Evolutionary conservation across 2,888 invertebrate species (phyloP), one percentile per base, ranked within the genome.

Genomic region (Hecatera dysodea): DNA sequence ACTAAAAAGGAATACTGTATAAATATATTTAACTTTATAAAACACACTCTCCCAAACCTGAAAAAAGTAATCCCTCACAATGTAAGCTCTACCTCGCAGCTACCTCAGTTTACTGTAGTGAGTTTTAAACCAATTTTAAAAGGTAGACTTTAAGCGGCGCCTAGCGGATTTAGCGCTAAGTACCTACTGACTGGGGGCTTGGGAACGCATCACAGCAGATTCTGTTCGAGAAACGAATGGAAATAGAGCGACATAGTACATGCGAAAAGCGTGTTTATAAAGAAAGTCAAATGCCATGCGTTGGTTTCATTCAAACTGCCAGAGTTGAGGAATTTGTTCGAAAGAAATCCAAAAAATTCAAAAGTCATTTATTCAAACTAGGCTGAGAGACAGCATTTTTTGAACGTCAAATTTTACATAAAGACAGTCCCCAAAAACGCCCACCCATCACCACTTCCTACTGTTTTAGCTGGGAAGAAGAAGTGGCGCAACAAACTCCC

Each of bases 101-200:
- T 0, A 29, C 27, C 9, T n/a, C 27, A 12, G 22, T 44, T 9
- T n/a, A 42, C 48, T 53, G 59, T n/a, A 53, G 48, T 48, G 50
- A 56, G 61, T 55, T 80, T 71, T 46, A 69, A 77, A 68, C 68
- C 64, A 62, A 80, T 76, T 77, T 83, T 46, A 77, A 83, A 83
- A 56, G 65, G 70, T 67, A 70, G 33, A 67, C 64, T 82, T 81
- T 80, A 71, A 81, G 70, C 63, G 67, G 48, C 48, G 33, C 55
- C 22, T 67, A 39, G 57, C 29, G 60, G 70, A 70, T 80, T 75
- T 72, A 44, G n/a, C 44, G 42, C 46, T 64, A 62, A 75, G 80
- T 70, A 69, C n/a, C n/a, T n/a, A n/a, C 29, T 57, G 52, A 24
- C 63, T 53, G 52, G 4, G n/a, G 36, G 42, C 36, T 48, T 53